Percentiles rank a stretch among this genome's conserved stretches.
phyloP scores from a whole-genome alignment of 2,113 vertebrate genomes.

The Trematocara marginatum region DNA sequence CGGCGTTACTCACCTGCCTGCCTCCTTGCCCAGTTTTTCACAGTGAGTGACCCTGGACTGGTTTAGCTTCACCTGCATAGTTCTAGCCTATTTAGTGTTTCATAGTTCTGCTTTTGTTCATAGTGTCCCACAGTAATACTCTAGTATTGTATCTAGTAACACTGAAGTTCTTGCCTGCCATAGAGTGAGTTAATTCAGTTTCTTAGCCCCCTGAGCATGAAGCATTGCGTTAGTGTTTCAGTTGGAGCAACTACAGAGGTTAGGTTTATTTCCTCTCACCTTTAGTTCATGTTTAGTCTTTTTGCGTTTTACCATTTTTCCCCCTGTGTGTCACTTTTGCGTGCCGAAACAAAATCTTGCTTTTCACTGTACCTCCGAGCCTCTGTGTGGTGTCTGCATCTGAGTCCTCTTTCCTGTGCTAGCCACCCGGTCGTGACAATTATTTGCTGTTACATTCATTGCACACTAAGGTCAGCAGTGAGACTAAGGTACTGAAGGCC shows the following conservation, averaged over 20 bases:
- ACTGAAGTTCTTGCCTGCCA: neutral
- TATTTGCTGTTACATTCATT: neutral
- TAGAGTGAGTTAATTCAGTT: neutral
- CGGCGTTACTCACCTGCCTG: no score
- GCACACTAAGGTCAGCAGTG: neutral
- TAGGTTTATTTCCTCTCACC: no score
- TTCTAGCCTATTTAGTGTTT: neutral
- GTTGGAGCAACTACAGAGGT: no score
- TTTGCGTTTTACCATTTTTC: no score
- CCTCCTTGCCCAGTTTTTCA: neutral
- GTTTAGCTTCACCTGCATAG: neutral
- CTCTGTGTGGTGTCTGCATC: neutral
- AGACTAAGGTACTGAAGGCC: neutral
- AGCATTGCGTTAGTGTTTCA: no score
- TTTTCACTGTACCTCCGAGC: neutral
- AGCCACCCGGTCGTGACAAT: neutral
- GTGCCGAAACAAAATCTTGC: no score
- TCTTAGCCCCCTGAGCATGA: neutral
- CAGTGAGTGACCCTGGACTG: neutral
- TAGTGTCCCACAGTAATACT: neutral
- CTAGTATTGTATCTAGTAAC: neutral
- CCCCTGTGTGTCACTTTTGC: no score
- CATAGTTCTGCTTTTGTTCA: neutral
- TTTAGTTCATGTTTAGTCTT: no score
- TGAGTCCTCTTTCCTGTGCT: neutral